A percentile compares a stretch with the other conserved stretches of the same genome.
Conservation (phyloP, 1,140 invertebrate species). For the Trachelipus rathkii region DNA sequence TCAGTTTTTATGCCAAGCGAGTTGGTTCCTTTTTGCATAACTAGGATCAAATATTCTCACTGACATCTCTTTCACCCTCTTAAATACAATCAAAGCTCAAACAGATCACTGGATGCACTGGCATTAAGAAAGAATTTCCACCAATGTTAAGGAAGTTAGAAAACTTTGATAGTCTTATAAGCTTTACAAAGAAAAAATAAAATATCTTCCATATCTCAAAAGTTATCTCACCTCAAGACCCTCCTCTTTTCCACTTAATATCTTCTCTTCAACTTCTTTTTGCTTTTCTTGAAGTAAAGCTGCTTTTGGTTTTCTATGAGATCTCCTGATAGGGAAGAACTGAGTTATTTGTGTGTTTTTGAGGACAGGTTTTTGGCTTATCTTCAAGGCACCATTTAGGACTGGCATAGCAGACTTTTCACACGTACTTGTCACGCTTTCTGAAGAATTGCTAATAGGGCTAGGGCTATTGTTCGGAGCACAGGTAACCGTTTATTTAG, state of each 20-base stretch:
- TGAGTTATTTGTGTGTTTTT: constrained; percentile 62
- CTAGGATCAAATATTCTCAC: too few species aligned
- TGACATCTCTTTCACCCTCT: too few species aligned
- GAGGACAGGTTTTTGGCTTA: not conserved
- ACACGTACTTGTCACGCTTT: not conserved
- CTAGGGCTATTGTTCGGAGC: not conserved
- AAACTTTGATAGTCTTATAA: too few species aligned
- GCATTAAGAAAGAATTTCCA: too few species aligned
- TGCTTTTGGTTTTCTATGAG: constrained; percentile 77
- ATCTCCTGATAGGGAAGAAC: constrained; percentile 83
- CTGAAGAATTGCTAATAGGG: not conserved
- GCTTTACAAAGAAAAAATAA: too few species aligned
- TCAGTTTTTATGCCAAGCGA: too few species aligned
- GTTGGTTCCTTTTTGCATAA: too few species aligned
- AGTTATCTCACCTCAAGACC: constrained; percentile 65
- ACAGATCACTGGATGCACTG: too few species aligned
- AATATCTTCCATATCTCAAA: too few species aligned
- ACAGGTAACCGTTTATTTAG: not conserved
- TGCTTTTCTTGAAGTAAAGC: constrained; percentile 79
- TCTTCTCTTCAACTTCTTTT: constrained; percentile 68
- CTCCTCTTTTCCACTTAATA: constrained; percentile 72
- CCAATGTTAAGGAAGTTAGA: too few species aligned
- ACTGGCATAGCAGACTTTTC: not conserved
- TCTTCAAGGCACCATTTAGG: constrained; percentile 1
- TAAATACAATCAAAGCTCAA: too few species aligned